A percentile compares a stretch with the other conserved stretches of the same genome.
These are phyloP conservation scores for Aphelenchoides bicaudatus DNA, from an alignment of 2,888 invertebrate genomes.

Conservation along the genomic window DNA sequence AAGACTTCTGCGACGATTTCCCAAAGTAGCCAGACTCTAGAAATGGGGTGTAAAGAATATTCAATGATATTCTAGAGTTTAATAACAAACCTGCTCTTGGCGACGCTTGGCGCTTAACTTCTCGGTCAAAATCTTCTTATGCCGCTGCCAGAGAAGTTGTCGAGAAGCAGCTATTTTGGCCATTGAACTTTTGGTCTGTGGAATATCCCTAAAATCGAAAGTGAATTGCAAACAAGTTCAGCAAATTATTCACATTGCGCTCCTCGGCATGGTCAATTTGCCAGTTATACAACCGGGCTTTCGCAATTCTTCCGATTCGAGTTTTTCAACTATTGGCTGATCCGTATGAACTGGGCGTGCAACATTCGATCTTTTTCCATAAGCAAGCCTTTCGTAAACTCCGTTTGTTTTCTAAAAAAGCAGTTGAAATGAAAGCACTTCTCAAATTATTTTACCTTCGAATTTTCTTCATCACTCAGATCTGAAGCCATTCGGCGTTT, in stretches of 20 bases:
- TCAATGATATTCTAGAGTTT: no score
- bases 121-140: conserved; percentile 40
- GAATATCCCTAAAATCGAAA: conserved; percentile 24
- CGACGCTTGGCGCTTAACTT: conserved; percentile 40
- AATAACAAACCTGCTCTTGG: no score
- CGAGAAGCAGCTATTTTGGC: conserved; percentile 59
- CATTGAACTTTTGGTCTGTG: conserved; percentile 51
- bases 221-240: background rate
- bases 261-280: conserved; percentile 23
- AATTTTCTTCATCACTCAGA: conserved; percentile 14
- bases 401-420: conserved; percentile 10
- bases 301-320: background rate
- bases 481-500: no score
- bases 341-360: background rate
- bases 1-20: conserved; percentile 21
- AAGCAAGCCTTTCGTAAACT: conserved; percentile 26
- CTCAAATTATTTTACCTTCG: conserved; percentile 14
- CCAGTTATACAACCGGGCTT: conserved; percentile 1
- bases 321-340: background rate
- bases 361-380: conserved; percentile 11
- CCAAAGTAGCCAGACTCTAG: background rate
- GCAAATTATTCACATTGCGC: conserved; percentile 22
- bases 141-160: conserved; percentile 50
- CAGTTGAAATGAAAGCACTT: background rate
- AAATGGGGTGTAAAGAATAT: no score